phyloP scores from a whole-genome alignment of 2,797 vertebrate species.

The Agapornis canus region DNA sequence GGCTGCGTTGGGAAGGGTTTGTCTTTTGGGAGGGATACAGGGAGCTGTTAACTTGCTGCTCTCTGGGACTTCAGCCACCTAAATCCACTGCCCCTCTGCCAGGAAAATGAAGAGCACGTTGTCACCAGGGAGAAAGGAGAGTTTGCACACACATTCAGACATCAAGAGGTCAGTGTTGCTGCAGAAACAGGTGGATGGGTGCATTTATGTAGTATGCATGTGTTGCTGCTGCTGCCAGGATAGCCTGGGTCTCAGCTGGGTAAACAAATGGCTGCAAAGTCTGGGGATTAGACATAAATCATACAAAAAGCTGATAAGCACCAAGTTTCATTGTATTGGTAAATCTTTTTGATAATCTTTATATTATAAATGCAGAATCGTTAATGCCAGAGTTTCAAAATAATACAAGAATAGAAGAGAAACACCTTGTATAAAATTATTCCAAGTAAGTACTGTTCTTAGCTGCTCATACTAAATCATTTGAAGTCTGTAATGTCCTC shows the following conservation, averaged over 20 bases:
- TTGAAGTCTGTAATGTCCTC: neutral
- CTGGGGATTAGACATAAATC: neutral
- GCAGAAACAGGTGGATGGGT: neutral
- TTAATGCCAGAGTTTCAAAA: neutral
- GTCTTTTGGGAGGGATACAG: neutral
- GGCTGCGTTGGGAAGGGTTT: neutral
- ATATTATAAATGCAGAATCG: neutral
- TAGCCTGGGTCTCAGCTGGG: neutral
- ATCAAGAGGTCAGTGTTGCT: neutral
- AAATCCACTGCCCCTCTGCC: neutral
- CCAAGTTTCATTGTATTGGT: neutral
- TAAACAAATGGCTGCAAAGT: neutral
- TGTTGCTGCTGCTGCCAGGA: neutral
- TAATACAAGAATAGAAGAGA: neutral
- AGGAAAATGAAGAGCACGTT: neutral
- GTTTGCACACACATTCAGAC: neutral
- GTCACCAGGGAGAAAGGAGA: neutral
- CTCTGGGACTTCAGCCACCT: rapidly evolving
- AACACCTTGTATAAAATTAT: neutral
- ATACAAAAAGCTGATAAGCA: neutral
- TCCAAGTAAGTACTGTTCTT: neutral
- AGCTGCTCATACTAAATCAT: neutral
- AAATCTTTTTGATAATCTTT: neutral
- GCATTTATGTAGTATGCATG: neutral
- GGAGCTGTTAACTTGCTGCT: neutral